Evolutionary conservation across 2,888 invertebrate species (phyloP).

Genomic region (Cancer borealis): DNA sequence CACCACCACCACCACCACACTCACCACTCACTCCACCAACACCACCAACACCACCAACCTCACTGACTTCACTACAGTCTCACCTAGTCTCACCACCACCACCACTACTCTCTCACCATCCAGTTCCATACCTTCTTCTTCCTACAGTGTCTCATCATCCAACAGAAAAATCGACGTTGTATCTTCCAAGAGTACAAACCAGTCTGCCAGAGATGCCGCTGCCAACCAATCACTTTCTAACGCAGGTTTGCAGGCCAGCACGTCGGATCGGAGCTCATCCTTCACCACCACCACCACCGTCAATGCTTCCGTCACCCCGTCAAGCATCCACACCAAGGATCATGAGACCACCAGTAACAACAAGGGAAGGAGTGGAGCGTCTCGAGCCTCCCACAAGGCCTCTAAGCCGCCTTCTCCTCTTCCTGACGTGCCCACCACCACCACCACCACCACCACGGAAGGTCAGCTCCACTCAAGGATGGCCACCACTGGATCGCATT

Average conservation of each 20-base stretch:
- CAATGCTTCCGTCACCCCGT: background rate
- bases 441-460: slow-evolving; percentile 20
- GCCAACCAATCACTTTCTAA: background rate
- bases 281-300: slow-evolving; percentile 12
- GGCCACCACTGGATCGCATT: background rate
- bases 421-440: background rate
- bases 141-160: background rate
- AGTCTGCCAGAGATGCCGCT: background rate
- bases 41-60: background rate
- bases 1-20: slow-evolving; percentile 41
- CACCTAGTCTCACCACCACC: slow-evolving; percentile 27
- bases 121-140: background rate
- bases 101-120: slow-evolving; percentile 1
- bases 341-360: background rate
- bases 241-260: background rate
- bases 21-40: slow-evolving; percentile 18
- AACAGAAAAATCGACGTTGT: background rate
- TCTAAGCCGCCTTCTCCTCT: background rate
- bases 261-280: background rate
- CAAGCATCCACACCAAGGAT: background rate
- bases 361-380: background rate
- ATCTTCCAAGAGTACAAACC: background rate
- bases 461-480: background rate
- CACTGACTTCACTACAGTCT: background rate
- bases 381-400: background rate